Evolutionary conservation across 2,113 vertebrate genomes (phyloP), one percentile per base, ranked within the genome.

Genomic region (Cercocebus atys): DNA sequence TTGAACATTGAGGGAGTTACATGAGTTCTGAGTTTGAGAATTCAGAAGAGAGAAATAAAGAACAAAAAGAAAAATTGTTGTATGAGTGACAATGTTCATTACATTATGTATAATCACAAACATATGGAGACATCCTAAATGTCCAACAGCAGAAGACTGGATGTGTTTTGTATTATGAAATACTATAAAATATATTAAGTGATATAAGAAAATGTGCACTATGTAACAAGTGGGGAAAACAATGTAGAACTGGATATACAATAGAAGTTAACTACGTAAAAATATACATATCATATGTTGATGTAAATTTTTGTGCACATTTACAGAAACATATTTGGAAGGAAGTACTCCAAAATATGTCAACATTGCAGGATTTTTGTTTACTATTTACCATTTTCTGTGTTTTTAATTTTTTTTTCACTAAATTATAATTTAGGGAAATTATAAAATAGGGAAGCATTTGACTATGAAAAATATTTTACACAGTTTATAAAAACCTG

Each of bases 11-110:
- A 68, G 40, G 38, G 64, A 88, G 18, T 45, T 88, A 43, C 57
- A 66, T 68, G 73, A 94, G 30, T 68, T 96, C 50, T 94, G 85
- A 90, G 30, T 91, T n/a, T 95, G 35, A 93, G 35, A 96, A 94
- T 75, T 25, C 52, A 95, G 25, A 97, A 88, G 16, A 8, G 40
- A 89, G 17, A 82, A 86, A 86, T 27, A 88, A 90, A 75, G 40
- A 90, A 11, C 35, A 89, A 82, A 86, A 96, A 27, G 6, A 85
- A 85, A 30, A 81, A 45, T 20, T 95, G 11, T 40, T 83, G 20
- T 30, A 81, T 76, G 22, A 88, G 25, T 72, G 55, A 95, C 90
- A 76, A 52, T 94, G 25, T n/a, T 90, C 16, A 92, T 79, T 75
- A 80, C 16, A 47, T 72, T 75, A 40, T 57, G 4, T 61, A 75